Conservation (phyloP, 2,113 vertebrate species). For the Zosterops borbonicus region DNA sequence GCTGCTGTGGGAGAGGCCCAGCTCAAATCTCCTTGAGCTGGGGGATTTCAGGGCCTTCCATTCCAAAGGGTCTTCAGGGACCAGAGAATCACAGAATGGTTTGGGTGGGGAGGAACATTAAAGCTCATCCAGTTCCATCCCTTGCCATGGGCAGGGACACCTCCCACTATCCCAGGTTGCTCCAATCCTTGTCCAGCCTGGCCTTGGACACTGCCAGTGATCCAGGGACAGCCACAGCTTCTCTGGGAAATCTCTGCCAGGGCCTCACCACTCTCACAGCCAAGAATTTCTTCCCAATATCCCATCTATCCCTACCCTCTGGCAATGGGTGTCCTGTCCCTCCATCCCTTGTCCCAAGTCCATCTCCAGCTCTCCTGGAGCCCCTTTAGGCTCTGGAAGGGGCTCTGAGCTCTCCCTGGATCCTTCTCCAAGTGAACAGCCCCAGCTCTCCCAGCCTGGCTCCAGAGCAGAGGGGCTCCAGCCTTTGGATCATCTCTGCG, state of each 20-base stretch:
- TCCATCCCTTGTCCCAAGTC: accelerated
- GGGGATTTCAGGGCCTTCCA: background rate
- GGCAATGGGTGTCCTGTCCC: background rate
- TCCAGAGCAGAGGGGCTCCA: background rate
- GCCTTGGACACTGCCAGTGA: background rate
- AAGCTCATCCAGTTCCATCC: accelerated
- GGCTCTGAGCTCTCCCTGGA: background rate
- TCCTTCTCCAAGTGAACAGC: accelerated
- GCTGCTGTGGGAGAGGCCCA: background rate
- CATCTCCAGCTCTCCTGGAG: background rate
- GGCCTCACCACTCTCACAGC: accelerated
- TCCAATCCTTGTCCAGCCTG: accelerated
- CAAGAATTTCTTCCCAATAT: accelerated
- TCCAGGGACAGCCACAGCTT: background rate
- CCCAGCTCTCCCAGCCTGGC: background rate
- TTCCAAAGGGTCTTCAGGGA: background rate
- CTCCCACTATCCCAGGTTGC: accelerated
- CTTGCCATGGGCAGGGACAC: background rate
- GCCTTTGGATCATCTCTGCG: accelerated
- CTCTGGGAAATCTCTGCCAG: background rate
- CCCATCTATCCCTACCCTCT: background rate
- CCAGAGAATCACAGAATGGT: background rate
- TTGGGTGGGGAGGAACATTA: background rate
- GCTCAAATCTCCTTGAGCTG: background rate
- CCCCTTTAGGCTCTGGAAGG: background rate